Evolutionary conservation across 2,888 invertebrate species (phyloP).

Genomic region (Timema podura): DNA sequence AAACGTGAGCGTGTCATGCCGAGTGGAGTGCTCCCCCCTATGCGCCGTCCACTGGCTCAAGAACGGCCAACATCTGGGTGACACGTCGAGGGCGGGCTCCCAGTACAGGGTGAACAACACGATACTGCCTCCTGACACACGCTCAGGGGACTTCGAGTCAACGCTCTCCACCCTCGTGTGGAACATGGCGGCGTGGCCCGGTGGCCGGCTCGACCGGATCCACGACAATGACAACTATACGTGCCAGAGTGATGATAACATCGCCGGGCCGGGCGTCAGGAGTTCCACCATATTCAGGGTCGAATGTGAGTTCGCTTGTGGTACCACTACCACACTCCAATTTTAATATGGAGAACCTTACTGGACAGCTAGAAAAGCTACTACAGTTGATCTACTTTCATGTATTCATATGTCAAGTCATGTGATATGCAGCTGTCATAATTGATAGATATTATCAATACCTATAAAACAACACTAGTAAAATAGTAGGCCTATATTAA

Average conservation of each 20-base stretch:
- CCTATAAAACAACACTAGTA: background rate
- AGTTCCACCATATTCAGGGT: conserved; percentile 82
- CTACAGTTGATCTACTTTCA: no score
- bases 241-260: conserved; percentile 73
- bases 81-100: conserved; percentile 32
- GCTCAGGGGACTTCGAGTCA: conserved; percentile 84
- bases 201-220: conserved; percentile 67
- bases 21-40: conserved; percentile 83
- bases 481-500: background rate
- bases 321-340: no score
- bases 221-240: conserved; percentile 79
- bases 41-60: conserved; percentile 84
- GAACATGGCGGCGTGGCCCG: conserved; percentile 83
- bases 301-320: conserved; percentile 65
- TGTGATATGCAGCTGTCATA: no score
- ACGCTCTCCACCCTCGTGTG: conserved; percentile 83
- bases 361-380: no score
- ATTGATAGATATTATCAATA: no score
- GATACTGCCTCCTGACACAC: conserved; percentile 66
- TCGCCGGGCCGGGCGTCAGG: conserved; percentile 73
- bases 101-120: conserved; percentile 48
- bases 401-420: no score
- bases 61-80: conserved; percentile 66
- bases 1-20: conserved; percentile 68
- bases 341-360: no score